Conservation (phyloP, 2,113 vertebrate genomes). For the Eleginops maclovinus region DNA sequence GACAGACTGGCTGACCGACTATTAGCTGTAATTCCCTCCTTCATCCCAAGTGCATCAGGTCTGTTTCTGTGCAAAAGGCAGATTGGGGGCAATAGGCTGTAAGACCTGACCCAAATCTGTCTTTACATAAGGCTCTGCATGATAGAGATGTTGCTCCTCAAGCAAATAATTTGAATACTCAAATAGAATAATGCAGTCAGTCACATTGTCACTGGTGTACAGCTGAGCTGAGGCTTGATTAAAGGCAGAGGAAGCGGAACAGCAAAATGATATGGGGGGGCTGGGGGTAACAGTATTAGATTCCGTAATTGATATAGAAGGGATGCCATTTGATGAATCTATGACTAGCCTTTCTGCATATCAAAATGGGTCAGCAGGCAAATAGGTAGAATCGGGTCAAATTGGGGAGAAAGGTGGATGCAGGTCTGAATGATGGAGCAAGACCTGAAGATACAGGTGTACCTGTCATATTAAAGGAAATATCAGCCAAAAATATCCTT, state of each 20-base stretch:
- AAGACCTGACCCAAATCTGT: constrained; percentile 76
- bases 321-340: constrained; percentile 56
- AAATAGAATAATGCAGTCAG: constrained; percentile 64
- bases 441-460: constrained; percentile 39
- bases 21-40: constrained; percentile 56
- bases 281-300: constrained; percentile 29
- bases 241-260: constrained; percentile 38
- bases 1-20: constrained; percentile 33
- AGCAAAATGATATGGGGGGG: constrained; percentile 5
- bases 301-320: constrained; percentile 56
- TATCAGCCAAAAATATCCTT: background rate
- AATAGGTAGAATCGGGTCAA: background rate
- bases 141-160: constrained; percentile 61
- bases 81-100: constrained; percentile 46
- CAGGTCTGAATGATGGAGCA: background rate
- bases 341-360: background rate
- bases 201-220: constrained; percentile 37
- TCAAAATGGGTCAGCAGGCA: constrained; percentile 40
- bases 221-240: constrained; percentile 51
- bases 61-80: constrained; percentile 64
- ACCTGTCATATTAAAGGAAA: constrained; percentile 16
- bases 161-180: constrained; percentile 70
- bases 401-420: background rate
- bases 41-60: constrained; percentile 64
- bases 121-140: constrained; percentile 65